These are phyloP conservation scores for Selenia dentaria DNA, from an alignment of 2,888 invertebrate genomes.

Conservation along the genomic window DNA sequence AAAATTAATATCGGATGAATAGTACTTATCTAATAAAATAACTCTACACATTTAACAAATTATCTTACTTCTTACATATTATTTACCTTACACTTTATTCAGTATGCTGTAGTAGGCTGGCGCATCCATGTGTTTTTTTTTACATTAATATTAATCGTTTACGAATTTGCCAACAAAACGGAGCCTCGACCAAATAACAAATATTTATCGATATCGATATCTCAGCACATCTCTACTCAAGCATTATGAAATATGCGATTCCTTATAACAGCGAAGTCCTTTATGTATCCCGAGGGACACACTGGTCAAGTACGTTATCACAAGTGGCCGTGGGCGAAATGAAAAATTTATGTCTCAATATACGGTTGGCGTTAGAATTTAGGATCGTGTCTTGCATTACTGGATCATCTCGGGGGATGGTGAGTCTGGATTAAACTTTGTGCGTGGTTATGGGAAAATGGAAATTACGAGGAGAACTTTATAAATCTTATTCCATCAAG, in stretches of 20 bases:
- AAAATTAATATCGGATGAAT: too few relatives aligned
- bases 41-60: too few relatives aligned
- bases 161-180: too few relatives aligned
- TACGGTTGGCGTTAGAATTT: slow-evolving; percentile 55
- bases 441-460: not conserved
- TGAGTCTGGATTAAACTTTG: slow-evolving; percentile 29
- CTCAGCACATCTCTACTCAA: slow-evolving; percentile 46
- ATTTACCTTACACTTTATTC: too few relatives aligned
- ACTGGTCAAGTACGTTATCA: slow-evolving; percentile 83
- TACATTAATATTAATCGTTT: too few relatives aligned
- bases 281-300: slow-evolving; percentile 79
- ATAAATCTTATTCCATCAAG: too few relatives aligned
- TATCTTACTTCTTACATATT: too few relatives aligned
- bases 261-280: slow-evolving; percentile 82
- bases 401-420: slow-evolving; percentile 54
- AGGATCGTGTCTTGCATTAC: slow-evolving; percentile 67
- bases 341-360: slow-evolving; percentile 85
- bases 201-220: slow-evolving; percentile 33
- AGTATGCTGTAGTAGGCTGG: too few relatives aligned
- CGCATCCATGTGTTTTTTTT: too few relatives aligned
- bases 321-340: slow-evolving; percentile 76
- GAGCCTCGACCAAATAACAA: too few relatives aligned
- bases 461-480: not conserved
- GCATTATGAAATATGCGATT: slow-evolving; percentile 83
- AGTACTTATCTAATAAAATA: too few relatives aligned